These are phyloP conservation scores for Chaetorhynchus papuensis DNA, from an alignment of 2,113 vertebrate genomes.

Conservation along the genomic window DNA sequence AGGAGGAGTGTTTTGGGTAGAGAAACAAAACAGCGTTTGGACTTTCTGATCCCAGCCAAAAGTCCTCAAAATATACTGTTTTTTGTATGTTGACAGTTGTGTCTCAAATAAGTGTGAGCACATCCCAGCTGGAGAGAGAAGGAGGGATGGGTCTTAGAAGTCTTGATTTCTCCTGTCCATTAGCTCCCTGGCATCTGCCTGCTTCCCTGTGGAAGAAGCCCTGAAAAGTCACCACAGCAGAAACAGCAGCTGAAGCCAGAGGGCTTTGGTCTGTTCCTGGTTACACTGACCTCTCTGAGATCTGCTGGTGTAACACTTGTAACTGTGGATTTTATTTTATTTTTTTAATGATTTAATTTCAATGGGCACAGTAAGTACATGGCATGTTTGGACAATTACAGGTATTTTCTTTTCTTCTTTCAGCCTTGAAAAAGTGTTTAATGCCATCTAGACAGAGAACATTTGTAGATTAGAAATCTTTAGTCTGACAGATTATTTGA, in stretches of 20 bases:
- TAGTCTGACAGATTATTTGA: background rate
- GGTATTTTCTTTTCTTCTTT: background rate
- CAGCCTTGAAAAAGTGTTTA: background rate
- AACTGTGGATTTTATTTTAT: background rate
- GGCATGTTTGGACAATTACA: background rate
- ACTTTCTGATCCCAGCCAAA: background rate
- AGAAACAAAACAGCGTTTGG: background rate
- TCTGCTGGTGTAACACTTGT: background rate
- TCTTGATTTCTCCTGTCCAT: background rate
- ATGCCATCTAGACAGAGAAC: background rate
- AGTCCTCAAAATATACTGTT: background rate
- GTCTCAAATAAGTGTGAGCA: background rate
- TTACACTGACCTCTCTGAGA: background rate
- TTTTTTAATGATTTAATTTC: background rate
- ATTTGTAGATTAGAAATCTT: background rate
- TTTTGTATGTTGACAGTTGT: background rate
- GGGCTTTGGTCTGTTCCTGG: background rate
- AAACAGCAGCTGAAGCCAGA: background rate
- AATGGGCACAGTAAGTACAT: background rate
- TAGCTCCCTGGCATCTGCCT: accelerated
- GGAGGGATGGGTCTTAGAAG: accelerated
- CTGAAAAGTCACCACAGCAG: background rate
- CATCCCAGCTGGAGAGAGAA: too few species aligned
- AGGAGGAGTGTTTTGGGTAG: background rate
- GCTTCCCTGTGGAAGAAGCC: background rate